Evolutionary conservation across 2,113 vertebrate species (phyloP).

Genomic region (Neotragus moschatus): DNA sequence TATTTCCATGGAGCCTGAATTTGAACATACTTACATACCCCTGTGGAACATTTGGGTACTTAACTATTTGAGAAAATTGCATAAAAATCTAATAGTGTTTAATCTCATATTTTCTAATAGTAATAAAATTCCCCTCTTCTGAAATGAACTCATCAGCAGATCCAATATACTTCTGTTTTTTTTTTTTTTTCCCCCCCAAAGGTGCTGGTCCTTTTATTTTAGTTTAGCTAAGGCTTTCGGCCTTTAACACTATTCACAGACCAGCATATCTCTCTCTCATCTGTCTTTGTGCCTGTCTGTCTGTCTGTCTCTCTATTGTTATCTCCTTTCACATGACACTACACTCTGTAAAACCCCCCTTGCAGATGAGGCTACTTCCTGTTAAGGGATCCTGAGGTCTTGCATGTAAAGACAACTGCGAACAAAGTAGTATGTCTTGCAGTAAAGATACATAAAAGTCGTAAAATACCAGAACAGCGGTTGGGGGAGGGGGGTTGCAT

Average conservation of each 20-base stretch:
- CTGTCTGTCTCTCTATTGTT: neutral
- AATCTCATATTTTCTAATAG: neutral
- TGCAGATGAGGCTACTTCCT: slow-evolving; percentile 54
- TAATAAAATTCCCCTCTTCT: neutral
- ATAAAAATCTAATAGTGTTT: neutral
- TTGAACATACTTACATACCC: neutral
- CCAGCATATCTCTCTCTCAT: neutral
- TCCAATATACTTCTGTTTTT: neutral
- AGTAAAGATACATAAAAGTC: slow-evolving; percentile 17
- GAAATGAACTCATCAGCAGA: neutral
- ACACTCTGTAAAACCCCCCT: slow-evolving; percentile 10
- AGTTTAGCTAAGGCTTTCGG: slow-evolving; percentile 27
- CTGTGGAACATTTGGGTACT: neutral
- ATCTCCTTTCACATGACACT: slow-evolving; percentile 40
- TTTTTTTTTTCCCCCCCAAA: neutral
- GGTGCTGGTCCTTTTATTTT: neutral
- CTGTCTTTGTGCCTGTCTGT: slow-evolving; percentile 53
- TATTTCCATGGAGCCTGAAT: neutral
- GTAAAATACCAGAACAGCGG: neutral
- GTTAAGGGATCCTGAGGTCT: neutral
- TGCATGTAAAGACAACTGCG: neutral
- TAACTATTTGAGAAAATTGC: neutral
- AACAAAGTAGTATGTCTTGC: slow-evolving; percentile 5
- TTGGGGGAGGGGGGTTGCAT: neutral
- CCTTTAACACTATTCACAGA: neutral